Evolutionary conservation across 2,113 vertebrate species (phyloP), one percentile per base, ranked within the genome.

Genomic region (Numenius arquata): DNA sequence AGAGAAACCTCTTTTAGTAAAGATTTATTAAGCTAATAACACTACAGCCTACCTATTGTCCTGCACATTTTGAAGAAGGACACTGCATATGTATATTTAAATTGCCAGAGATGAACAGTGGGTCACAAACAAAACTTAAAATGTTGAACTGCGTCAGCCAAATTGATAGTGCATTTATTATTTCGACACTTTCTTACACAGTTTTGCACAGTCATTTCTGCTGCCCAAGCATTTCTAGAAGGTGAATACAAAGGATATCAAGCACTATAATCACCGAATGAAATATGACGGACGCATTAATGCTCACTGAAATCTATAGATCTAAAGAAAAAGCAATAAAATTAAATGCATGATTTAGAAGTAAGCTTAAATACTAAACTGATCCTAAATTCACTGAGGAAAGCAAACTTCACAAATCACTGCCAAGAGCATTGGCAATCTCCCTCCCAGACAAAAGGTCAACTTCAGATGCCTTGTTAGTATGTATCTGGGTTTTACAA

Each of bases 251-350:
- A 77, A 89, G 66, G 50, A 89, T 83, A 65, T 82, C 77, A 93
- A 89, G 84, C 48, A 58, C 50, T 83, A 53, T 76, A 94, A 93
- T 85, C 88, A 94, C 53, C 29, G 45, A 88, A 86, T 78, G 63
- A 95, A 95, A 85, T 85, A 93, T 6, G 71, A 88, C 48, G 32
- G 73, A 73, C 63, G 30, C 53, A 85, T 79, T 88, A 94, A 77
- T 1, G 7, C 50, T 80, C 66, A 84, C 71, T 73, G 61, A 89
- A 88, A 94, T 73, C 90, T 82, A 52, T 1, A 85, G 84, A 97
- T 68, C 45, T 66, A 87, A 89, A 95, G 85, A 89, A 95, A 88
- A 96, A 90, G 76, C 85, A 78, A 41, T 94, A 85, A 93, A 91
- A 91, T 83, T 83, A 91, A 95, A 93, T 50, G 63, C 62, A 41